Evolutionary conservation across 1,140 invertebrate genomes (phyloP), one percentile per base, ranked within the genome.

Genomic region (Diachasma alloeum): DNA sequence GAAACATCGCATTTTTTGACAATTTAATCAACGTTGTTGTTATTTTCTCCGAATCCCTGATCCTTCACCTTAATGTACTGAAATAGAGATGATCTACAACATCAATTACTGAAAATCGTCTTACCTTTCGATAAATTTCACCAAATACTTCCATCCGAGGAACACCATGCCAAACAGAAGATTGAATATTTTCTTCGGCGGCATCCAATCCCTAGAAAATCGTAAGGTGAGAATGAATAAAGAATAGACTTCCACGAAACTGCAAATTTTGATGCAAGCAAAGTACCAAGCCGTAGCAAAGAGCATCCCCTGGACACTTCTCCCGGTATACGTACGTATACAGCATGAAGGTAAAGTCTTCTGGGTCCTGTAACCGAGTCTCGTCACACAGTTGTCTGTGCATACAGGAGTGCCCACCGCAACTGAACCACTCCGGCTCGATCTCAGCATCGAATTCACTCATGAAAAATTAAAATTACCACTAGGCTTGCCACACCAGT

Each of bases 351-450:
- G 15, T 79, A 72, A 63, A 78, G 83, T 84, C 86, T 84, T 83
- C 63, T 76, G 84, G 84, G 85, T 82, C 77, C 82, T 75, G 82
- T 87, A 88, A 88, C 86, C 71, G 81, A 87, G 87, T 88, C 85
- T 86, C 82, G 86, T 89, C 87, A 88, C 85, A 87, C 82, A 81
- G 83, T 86, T 86, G 86, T 88, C 84, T 86, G 85, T 87, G 85
- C 87, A 88, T 87, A 85, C 72, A 74, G 71, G 76, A 88, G 86
- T 83, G 82, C 78, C 68, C 75, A 63, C n/a, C 15, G 26, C 31
- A 68, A 19, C 66, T 37, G 26, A 71, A 37, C 37, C 44, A 75
- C 80, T 82, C 80, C 76, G 6, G 72, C 74, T 63, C 75, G 81
- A 81, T 85, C 82, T 85, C 81, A 80, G 77, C 80, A 75, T 77